Conservation (phyloP, 2,888 invertebrate species). For the Erpobdella octoculata region DNA sequence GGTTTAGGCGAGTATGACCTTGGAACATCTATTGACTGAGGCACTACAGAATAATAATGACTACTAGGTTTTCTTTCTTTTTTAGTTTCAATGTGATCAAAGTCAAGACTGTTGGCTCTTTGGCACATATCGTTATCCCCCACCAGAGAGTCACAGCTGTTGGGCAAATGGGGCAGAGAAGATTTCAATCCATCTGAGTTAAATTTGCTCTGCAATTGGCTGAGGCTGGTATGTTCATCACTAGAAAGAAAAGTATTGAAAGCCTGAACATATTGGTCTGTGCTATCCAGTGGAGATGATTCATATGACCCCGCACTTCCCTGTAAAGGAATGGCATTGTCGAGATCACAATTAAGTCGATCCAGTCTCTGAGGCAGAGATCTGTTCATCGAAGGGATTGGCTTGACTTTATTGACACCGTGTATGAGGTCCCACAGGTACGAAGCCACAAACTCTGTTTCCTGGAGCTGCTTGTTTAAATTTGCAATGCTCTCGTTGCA, state of each 20-base stretch:
- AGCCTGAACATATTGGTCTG: background rate
- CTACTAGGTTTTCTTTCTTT: background rate
- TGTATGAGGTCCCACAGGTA: constrained; percentile 29
- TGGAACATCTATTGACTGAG: background rate
- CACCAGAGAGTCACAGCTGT: background rate
- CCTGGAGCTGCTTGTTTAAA: constrained; percentile 16
- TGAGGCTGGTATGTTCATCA: background rate
- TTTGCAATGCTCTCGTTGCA: constrained; percentile 27
- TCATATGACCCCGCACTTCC: background rate
- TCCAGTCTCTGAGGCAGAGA: background rate
- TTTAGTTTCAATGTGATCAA: background rate
- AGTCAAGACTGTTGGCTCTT: background rate
- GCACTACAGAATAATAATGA: background rate
- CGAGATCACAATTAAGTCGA: background rate
- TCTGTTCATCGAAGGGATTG: background rate
- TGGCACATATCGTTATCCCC: background rate
- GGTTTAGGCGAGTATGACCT: background rate
- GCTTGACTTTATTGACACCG: constrained; percentile 4
- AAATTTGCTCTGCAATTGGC: background rate
- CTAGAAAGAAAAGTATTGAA: background rate
- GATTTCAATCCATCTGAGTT: background rate
- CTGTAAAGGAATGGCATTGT: constrained; percentile 15
- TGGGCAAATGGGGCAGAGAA: background rate
- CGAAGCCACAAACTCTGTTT: constrained; percentile 26
- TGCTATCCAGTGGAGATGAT: background rate